These are phyloP conservation scores for Acomys russatus DNA, from an alignment of 2,797 vertebrate genomes.

Conservation along the genomic window DNA sequence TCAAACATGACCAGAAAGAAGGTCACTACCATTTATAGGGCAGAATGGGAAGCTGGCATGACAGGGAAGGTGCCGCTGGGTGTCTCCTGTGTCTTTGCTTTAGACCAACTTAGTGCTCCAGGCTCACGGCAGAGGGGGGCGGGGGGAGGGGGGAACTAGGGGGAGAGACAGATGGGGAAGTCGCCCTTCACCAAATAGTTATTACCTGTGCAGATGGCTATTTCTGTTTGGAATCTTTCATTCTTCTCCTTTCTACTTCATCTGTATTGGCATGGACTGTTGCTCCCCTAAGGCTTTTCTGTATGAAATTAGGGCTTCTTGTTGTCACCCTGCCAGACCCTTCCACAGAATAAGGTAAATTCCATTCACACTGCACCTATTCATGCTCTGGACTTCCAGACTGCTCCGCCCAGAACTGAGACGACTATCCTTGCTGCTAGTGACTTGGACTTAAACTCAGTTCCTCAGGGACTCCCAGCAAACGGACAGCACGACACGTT, in stretches of 20 bases:
- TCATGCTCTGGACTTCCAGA: background rate
- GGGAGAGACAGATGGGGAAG: constrained; percentile 70
- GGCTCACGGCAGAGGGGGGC: background rate
- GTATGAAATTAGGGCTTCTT: background rate
- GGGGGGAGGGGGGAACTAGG: no score
- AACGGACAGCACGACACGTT: background rate
- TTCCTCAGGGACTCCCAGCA: background rate
- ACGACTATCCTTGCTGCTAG: constrained; percentile 8
- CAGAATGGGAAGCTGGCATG: background rate
- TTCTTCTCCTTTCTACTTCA: constrained; percentile 14
- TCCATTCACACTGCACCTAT: background rate
- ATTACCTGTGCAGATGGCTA: constrained; percentile 55
- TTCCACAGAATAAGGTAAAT: background rate
- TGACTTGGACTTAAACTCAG: background rate
- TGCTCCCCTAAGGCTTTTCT: constrained; percentile 4
- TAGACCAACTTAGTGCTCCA: background rate
- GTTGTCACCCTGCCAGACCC: background rate
- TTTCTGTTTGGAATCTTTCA: constrained; percentile 60
- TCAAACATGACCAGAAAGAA: constrained; percentile 1
- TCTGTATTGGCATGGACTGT: constrained; percentile 13
- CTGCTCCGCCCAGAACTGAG: background rate
- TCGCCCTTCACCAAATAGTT: constrained; percentile 67
- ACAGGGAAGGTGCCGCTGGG: background rate
- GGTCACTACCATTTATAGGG: background rate
- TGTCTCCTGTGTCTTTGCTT: background rate